Evolutionary conservation across 2,797 vertebrate genomes (phyloP).

Genomic region (Bradypodion pumilum): DNA sequence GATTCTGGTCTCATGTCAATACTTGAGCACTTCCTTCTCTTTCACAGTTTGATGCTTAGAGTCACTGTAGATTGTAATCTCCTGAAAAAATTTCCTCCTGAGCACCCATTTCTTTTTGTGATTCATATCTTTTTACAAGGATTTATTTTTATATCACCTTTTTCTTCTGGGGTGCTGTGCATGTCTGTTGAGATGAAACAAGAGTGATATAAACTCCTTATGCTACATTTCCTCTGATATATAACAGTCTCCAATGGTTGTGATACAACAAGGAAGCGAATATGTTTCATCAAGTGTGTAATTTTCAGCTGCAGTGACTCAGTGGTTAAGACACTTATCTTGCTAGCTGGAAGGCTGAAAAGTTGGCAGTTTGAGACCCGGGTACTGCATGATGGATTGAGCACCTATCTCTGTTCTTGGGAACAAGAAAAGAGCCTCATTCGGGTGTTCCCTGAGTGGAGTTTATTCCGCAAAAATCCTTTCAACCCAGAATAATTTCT

Average conservation of each 20-base stretch:
- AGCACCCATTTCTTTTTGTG: rapidly evolving
- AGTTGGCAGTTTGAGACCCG: too few relatives aligned
- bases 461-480: too few relatives aligned
- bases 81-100: not conserved
- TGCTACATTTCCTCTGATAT: rapidly evolving
- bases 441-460: too few relatives aligned
- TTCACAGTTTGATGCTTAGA: not conserved
- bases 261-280: not conserved
- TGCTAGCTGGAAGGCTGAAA: too few relatives aligned
- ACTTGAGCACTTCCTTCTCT: not conserved
- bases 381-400: too few relatives aligned
- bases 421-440: too few relatives aligned
- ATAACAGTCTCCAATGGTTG: rapidly evolving
- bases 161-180: conserved; percentile 12
- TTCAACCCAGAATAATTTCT: too few relatives aligned
- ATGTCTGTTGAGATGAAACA: not conserved
- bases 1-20: rapidly evolving
- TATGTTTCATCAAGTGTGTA: not conserved
- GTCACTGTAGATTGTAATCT: conserved; percentile 18
- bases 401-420: too few relatives aligned
- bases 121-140: conserved; percentile 29
- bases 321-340: too few relatives aligned
- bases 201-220: rapidly evolving
- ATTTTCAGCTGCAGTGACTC: too few relatives aligned
- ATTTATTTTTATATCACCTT: conserved; percentile 44